Evolutionary conservation across 2,888 invertebrate species (phyloP), one percentile per base, ranked within the genome.

Genomic region (Sphaerophoria taeniata): DNA sequence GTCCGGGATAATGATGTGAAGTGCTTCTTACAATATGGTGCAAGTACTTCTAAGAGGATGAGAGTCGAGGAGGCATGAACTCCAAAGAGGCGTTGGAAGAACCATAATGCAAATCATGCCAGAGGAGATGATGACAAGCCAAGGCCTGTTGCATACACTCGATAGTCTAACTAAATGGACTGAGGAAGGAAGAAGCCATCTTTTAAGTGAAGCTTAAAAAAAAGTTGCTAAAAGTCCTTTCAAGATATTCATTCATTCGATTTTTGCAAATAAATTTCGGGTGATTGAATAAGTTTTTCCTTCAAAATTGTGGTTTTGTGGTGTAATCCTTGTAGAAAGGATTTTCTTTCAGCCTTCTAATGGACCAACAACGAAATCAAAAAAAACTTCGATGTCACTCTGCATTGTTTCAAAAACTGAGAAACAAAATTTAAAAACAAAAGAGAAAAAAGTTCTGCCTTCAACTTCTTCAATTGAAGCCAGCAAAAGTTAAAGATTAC

Each of bases 1-100:
- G 76, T 69, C 56, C 34, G 51, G 74, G 55, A 79, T 79, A 84
- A 79, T 84, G 84, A 79, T 67, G 67, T 72, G 67, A 72, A 79
- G 75, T 79, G 61, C 49, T 39, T 60, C 24, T 43, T 11, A 74
- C 82, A 72, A 77, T 60, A 61, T 36, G n/a, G 33, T 39, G 24
- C 31, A 24, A 45, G n/a, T 31, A 63, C 55, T 51, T 53, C 34
- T 55, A 73, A 24, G 63, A 72, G 67, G 14, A 72, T 60, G 14
- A 53, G 53, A 67, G 53, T 56, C 70, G 71, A 65, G 43, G 39
- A 51, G 67, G 53, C 53, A 74, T 47, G 67, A 2, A 34, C 49
- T 82, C 47, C 49, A 51, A 51, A 67, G 24, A 51, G 51, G 55
- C 65, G 65, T 56, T 79, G 70, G 31, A 51, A 75, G 70, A 75